phyloP scores from a whole-genome alignment of 2,797 vertebrate genomes.

The Nyctibius grandis region DNA sequence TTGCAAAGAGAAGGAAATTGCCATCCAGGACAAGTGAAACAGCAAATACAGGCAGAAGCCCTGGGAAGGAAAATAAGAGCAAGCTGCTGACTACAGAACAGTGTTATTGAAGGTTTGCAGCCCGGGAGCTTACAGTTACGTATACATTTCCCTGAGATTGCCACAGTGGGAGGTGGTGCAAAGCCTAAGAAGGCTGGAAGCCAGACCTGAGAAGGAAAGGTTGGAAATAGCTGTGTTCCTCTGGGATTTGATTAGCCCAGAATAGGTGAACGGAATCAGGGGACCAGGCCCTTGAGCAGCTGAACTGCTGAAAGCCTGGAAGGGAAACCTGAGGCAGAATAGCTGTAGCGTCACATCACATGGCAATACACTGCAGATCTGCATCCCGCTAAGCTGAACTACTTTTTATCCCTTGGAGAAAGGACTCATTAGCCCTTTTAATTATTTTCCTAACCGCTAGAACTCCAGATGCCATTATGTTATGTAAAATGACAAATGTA shows the following conservation, averaged over 20 bases:
- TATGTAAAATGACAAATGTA: slow-evolving; percentile 52
- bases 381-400: slow-evolving; percentile 11
- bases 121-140: not conserved
- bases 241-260: not conserved
- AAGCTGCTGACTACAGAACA: not conserved
- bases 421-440: slow-evolving; percentile 55
- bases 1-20: not conserved
- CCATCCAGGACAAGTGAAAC: not conserved
- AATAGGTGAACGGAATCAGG: not conserved
- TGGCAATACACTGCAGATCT: not conserved
- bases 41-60: not conserved
- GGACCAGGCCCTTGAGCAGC: not conserved
- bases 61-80: not conserved
- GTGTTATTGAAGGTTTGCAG: not conserved
- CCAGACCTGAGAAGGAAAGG: not conserved
- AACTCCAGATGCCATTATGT: slow-evolving; percentile 24
- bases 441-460: slow-evolving; percentile 31
- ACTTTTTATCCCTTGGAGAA: slow-evolving; percentile 35
- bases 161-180: not conserved
- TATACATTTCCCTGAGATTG: not conserved
- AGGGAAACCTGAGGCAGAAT: slow-evolving; percentile 37
- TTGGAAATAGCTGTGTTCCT: slow-evolving; percentile 2
- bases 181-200: not conserved
- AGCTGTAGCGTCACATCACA: not conserved
- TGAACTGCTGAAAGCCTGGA: not conserved